Base-by-base conservation (phyloP, 2,888 invertebrate genomes). In the Bursaphelenchus okinawaensis region DNA sequence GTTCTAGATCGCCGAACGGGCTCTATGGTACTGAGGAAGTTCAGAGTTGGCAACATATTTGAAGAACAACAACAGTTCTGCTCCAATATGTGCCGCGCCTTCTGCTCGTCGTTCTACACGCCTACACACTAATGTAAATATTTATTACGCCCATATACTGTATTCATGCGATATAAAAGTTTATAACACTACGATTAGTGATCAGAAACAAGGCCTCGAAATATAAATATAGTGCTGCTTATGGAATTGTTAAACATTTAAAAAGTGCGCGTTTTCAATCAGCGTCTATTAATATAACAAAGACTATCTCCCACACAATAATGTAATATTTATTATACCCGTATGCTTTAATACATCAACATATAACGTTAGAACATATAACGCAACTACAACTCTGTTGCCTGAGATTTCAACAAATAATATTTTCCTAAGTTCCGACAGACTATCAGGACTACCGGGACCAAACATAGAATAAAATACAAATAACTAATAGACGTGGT, bases 11-110 rank as follows among this genome's bases (percentile, higher is more conserved):
- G 28, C 16, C 26, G 57, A 23, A 58, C 67, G 7, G 67, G 67
- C 16, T 66, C 68, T n/a, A 68, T 68, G 23, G 68, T 66, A 24
- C 55, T 52, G 9, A 68, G 56, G 31, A 24, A 60, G 27, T 50
- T 66, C 54, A 68, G 68, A 65, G 67, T 66, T 70, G 67, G 67
- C 68, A 61, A 61, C 54, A 22, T 7, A 20, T 22, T 64, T 23
- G 50, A 67, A 29, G 51, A 52, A 8, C 67, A 55, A 8, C 55
- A 65, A 22, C 55, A 65, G 23, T 65, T 65, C 51, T 65, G 66
- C 55, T 52, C 23, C 54, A 52, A 67, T 40, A 31, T 65, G 24
- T 65, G 66, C n/a, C 52, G 27, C 55, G 65, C 52, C 20, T 56
- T 65, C n/a, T 65, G 66, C 52, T 24, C 55, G 20, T 66, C 55